Evolutionary conservation across 2,797 vertebrate genomes (phyloP).

Genomic region (Pseudochirops cupreus): DNA sequence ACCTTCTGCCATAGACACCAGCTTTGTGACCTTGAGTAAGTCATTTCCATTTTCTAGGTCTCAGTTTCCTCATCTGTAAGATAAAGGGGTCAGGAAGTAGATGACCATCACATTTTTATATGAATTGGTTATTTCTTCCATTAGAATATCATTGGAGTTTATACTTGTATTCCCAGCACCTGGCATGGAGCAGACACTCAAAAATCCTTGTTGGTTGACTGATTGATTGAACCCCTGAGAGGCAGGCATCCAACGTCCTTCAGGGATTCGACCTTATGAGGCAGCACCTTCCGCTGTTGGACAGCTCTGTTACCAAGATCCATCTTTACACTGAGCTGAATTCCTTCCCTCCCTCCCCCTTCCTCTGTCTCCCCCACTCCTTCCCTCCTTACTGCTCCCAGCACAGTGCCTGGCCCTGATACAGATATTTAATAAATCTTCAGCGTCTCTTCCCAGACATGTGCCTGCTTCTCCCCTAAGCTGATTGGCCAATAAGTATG

Average conservation of each 20-base stretch:
- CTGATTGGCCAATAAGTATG: not conserved
- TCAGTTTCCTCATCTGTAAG: not conserved
- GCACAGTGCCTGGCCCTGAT: not conserved
- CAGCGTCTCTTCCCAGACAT: not conserved
- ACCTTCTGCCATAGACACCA: not conserved
- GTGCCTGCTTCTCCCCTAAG: not conserved
- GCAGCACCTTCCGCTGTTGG: not conserved
- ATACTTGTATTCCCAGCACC: not conserved
- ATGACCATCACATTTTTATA: not conserved
- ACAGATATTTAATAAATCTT: not conserved
- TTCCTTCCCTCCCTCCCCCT: not conserved
- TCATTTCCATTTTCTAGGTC: not conserved
- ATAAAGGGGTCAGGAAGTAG: not conserved
- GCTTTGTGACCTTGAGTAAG: not conserved
- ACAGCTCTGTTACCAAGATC: not conserved
- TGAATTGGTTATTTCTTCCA: not conserved
- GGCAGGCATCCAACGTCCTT: not conserved
- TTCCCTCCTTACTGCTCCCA: not conserved
- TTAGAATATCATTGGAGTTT: not conserved
- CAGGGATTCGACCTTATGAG: not conserved
- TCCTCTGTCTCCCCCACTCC: not conserved
- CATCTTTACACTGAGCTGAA: not conserved
- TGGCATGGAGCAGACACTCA: not conserved
- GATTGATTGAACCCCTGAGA: not conserved
- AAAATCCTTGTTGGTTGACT: not conserved